phyloP scores from a whole-genome alignment of 2,888 invertebrate genomes.

The Synanthedon formicaeformis region DNA sequence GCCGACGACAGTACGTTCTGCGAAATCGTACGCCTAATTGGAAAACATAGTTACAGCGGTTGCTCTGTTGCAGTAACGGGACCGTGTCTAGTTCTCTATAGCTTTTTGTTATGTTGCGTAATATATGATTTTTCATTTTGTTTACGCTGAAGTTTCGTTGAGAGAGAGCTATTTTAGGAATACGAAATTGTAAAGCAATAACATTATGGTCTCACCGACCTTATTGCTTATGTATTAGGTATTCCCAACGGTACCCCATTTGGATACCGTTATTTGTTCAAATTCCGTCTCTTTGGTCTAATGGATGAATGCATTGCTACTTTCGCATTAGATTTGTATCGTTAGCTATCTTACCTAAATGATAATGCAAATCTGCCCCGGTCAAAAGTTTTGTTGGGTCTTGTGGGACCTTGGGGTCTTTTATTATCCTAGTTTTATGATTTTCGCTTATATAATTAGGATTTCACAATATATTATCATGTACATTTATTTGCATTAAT shows the following conservation, averaged over 20 bases:
- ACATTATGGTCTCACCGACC: background rate
- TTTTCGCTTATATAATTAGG: too few relatives aligned
- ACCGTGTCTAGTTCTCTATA: background rate
- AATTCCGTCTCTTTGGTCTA: conserved; percentile 19
- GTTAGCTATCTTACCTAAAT: too few relatives aligned
- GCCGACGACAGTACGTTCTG: background rate
- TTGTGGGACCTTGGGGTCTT: too few relatives aligned
- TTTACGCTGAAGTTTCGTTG: background rate
- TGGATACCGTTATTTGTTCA: conserved; percentile 28
- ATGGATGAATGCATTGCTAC: too few relatives aligned
- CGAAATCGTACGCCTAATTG: background rate
- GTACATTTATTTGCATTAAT: too few relatives aligned
- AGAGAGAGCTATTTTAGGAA: background rate
- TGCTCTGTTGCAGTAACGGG: background rate
- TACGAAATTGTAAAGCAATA: background rate
- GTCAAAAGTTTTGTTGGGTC: too few relatives aligned
- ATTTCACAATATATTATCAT: too few relatives aligned
- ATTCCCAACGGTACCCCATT: conserved; percentile 26
- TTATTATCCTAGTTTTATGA: too few relatives aligned
- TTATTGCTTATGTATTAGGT: conserved; percentile 11
- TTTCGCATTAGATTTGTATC: too few relatives aligned
- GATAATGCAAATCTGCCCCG: too few relatives aligned
- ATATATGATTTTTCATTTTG: background rate
- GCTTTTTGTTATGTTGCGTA: background rate
- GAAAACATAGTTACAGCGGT: background rate